Evolutionary conservation across 2,888 invertebrate genomes (phyloP).

Genomic region (Spatulosminthurus flaviceps): DNA sequence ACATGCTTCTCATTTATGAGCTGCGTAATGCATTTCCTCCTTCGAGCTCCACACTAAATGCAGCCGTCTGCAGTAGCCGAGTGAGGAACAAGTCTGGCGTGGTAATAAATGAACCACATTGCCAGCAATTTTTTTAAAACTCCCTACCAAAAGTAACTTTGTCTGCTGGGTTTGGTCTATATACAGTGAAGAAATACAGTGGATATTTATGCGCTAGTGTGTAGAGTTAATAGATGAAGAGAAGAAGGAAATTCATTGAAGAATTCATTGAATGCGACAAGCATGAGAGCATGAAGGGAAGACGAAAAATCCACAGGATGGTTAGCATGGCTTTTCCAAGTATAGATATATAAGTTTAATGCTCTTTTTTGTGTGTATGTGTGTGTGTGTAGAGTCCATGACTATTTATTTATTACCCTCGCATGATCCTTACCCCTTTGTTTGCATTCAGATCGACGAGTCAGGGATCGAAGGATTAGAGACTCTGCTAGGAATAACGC

Average conservation of each 20-base stretch:
- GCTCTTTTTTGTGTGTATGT: too few relatives aligned
- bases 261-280: background rate
- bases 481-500: too few relatives aligned
- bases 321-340: too few relatives aligned
- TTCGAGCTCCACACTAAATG: too few relatives aligned
- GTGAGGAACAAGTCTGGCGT: background rate
- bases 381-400: background rate
- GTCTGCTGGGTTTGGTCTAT: too few relatives aligned
- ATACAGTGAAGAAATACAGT: too few relatives aligned
- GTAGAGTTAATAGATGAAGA: background rate
- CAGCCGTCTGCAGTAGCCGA: too few relatives aligned
- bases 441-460: slow-evolving; percentile 20
- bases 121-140: too few relatives aligned
- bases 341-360: too few relatives aligned
- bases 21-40: background rate
- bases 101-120: background rate
- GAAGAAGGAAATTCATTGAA: background rate
- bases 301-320: background rate
- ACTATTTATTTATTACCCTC: slow-evolving; percentile 35
- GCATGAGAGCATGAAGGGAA: background rate
- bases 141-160: too few relatives aligned
- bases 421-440: slow-evolving; percentile 34
- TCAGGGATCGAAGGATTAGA: background rate
- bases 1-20: slow-evolving; percentile 14
- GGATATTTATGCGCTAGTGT: too few relatives aligned